Conservation (phyloP, 2,797 vertebrate species). For the Pipistrellus kuhlii region DNA sequence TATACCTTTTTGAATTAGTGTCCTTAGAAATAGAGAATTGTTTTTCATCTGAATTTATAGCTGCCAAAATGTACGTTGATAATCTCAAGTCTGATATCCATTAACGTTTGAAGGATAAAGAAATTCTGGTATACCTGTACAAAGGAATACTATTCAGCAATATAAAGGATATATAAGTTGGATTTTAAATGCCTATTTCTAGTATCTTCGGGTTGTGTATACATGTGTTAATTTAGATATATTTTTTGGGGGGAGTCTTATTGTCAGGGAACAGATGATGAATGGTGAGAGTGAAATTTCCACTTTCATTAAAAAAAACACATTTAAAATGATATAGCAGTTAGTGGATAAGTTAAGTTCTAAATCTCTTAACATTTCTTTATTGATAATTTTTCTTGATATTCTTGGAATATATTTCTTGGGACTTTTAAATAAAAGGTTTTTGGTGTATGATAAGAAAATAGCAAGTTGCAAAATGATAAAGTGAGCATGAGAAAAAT, state of each 20-base stretch:
- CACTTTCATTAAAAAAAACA: neutral
- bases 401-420: neutral
- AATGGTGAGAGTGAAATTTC: neutral
- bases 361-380: constrained; percentile 7
- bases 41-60: constrained; percentile 27
- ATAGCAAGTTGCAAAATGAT: neutral
- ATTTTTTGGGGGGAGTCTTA: neutral
- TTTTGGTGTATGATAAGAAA: neutral
- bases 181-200: neutral
- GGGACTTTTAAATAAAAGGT: neutral
- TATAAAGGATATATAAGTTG: neutral
- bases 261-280: neutral
- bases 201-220: neutral
- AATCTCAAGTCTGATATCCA: neutral
- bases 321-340: neutral
- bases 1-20: neutral
- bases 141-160: neutral
- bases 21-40: neutral
- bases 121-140: neutral
- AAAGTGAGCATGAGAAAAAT: neutral
- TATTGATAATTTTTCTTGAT: constrained; percentile 46
- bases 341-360: neutral
- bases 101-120: neutral
- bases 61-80: neutral
- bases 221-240: neutral